Evolutionary conservation across 2,888 invertebrate genomes (phyloP).

Genomic region (Mesodorylaimus sp.): DNA sequence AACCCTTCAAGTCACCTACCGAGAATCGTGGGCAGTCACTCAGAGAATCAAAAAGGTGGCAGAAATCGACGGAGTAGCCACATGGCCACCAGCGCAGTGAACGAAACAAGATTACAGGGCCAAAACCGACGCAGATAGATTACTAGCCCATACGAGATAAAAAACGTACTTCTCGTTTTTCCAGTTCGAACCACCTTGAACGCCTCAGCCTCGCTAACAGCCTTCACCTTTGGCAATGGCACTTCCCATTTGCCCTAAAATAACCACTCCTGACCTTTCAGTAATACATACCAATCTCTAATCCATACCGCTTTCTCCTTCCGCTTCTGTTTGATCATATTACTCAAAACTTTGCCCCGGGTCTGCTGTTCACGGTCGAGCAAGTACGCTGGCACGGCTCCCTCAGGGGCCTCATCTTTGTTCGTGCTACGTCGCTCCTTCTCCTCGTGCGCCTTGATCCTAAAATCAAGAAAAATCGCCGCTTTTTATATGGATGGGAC

Average conservation of each 20-base stretch:
- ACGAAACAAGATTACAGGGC: no score
- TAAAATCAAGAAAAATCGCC: conserved; percentile 9
- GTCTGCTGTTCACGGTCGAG: conserved; percentile 86
- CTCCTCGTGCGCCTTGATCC: conserved; percentile 84
- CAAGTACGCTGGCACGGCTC: conserved; percentile 85
- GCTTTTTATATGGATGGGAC: not conserved
- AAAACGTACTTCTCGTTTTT: conserved; percentile 50
- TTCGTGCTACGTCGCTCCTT: conserved; percentile 56
- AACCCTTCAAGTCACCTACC: no score
- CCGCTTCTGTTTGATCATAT: conserved; percentile 97
- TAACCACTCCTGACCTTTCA: not conserved
- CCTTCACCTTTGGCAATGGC: conserved; percentile 90
- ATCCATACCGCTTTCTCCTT: conserved; percentile 68
- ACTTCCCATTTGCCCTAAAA: conserved; percentile 88
- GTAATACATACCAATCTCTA: not conserved
- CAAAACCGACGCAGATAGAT: no score
- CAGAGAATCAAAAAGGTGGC: no score
- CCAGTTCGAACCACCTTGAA: conserved; percentile 78
- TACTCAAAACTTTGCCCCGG: conserved; percentile 81
- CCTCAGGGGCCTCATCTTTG: conserved; percentile 58
- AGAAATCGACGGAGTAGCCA: no score
- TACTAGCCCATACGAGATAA: no score
- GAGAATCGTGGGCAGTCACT: no score
- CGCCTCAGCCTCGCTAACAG: conserved; percentile 88
- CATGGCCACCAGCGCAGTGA: no score